phyloP scores from a whole-genome alignment of 2,888 invertebrate species.

The Dicranocentrus wangi region DNA sequence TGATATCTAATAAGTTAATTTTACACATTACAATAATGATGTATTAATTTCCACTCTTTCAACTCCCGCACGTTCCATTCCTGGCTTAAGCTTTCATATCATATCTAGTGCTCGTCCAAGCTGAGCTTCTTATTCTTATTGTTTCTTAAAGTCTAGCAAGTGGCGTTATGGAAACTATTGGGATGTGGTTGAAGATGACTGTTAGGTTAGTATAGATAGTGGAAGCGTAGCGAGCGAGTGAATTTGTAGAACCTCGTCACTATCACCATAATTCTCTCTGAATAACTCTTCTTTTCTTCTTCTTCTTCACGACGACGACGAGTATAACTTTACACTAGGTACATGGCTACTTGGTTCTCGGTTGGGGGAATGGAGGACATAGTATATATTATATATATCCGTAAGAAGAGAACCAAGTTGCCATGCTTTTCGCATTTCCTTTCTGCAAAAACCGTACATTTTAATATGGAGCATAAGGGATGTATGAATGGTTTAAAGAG shows the following conservation, averaged over 20 bases:
- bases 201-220: not conserved
- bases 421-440: not conserved
- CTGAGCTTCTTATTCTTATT: not conserved
- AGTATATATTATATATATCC: too few species aligned
- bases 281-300: too few species aligned
- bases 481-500: slow-evolving; percentile 5
- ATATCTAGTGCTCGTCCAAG: not conserved
- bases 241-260: too few species aligned
- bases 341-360: too few species aligned
- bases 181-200: not conserved
- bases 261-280: too few species aligned
- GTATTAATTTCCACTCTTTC: slow-evolving; percentile 1
- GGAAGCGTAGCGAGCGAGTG: too few species aligned
- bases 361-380: too few species aligned
- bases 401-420: not conserved
- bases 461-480: not conserved
- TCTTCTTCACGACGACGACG: too few species aligned
- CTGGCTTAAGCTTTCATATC: not conserved
- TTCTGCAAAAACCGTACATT: not conserved
- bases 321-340: too few species aligned
- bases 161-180: not conserved
- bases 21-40: too few species aligned
- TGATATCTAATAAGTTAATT: not conserved
- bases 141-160: not conserved
- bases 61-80: not conserved